These are phyloP conservation scores for Leuctra nigra DNA, from an alignment of 2,888 invertebrate genomes.

Conservation along the genomic window DNA sequence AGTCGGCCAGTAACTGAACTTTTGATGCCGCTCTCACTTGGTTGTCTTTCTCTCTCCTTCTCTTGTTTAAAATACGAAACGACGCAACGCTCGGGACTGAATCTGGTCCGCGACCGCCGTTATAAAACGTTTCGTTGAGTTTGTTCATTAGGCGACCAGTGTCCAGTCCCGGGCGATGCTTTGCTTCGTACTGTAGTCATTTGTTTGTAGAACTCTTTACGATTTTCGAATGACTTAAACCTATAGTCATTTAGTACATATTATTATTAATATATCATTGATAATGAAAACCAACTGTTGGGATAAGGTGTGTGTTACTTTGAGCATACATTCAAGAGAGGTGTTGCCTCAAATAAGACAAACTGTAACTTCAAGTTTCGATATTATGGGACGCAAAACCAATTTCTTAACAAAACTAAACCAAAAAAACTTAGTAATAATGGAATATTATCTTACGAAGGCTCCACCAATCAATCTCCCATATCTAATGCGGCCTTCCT, in stretches of 20 bases:
- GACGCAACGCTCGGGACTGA: no score
- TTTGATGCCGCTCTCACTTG: no score
- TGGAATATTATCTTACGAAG: neutral
- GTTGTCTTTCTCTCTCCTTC: no score
- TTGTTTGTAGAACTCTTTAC: neutral
- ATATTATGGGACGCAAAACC: constrained; percentile 13
- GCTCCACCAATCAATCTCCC: constrained; percentile 2
- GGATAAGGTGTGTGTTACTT: constrained; percentile 1
- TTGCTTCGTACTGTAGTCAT: neutral
- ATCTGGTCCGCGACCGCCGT: no score
- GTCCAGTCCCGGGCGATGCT: no score
- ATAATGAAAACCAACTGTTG: neutral
- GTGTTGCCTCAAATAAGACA: constrained; percentile 3
- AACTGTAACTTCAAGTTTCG: neutral
- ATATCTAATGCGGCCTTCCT: constrained; percentile 10
- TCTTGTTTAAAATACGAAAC: no score
- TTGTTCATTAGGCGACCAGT: no score
- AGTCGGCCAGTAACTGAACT: no score
- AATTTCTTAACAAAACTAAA: neutral
- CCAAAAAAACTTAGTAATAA: neutral
- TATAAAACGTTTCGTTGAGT: no score
- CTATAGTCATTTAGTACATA: neutral
- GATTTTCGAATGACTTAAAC: neutral
- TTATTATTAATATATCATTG: neutral
- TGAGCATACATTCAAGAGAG: neutral